phyloP scores from a whole-genome alignment of 2,888 invertebrate species.

The Asteroscopus sphinx region DNA sequence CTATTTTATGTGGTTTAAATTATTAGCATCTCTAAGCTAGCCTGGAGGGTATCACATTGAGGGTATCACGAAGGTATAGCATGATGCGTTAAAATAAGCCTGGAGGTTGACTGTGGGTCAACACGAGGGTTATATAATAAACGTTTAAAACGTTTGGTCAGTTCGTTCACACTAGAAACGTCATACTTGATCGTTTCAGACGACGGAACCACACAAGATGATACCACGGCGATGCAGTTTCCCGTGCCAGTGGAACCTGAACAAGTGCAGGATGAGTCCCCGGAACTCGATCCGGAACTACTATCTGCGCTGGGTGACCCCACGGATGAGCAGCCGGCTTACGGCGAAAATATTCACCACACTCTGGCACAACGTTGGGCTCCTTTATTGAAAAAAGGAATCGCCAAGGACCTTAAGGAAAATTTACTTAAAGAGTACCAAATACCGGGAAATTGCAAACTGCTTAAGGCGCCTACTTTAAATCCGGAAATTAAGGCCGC shows the following conservation, averaged over 20 bases:
- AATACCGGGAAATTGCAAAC: conserved; percentile 2
- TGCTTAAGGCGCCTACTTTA: conserved; percentile 1
- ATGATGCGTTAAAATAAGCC: conserved; percentile 12
- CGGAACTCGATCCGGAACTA: conserved; percentile 4
- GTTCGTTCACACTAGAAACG: conserved; percentile 6
- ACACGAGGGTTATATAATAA: conserved; percentile 1
- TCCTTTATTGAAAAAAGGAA: conserved; percentile 6
- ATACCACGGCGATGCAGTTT: conserved; percentile 2
- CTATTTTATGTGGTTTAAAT: neutral
- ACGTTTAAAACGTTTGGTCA: neutral
- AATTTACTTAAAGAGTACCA: conserved; percentile 1
- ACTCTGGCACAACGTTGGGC: conserved; percentile 5
- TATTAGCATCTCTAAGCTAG: conserved; percentile 14
- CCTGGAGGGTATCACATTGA: conserved; percentile 16
- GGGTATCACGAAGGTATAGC: conserved; percentile 16
- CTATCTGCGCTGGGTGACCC: conserved; percentile 3
- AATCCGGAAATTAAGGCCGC: conserved; percentile 6
- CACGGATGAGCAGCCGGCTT: neutral
- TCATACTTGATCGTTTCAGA: conserved; percentile 5
- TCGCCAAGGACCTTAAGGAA: conserved; percentile 1
- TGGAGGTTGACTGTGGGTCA: conserved; percentile 10
- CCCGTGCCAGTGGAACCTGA: neutral
- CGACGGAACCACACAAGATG: conserved; percentile 4
- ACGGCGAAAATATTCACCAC: conserved; percentile 1
- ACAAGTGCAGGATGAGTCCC: neutral